Evolutionary conservation across 2,113 vertebrate genomes (phyloP).

Genomic region (Lophotis ruficrista): DNA sequence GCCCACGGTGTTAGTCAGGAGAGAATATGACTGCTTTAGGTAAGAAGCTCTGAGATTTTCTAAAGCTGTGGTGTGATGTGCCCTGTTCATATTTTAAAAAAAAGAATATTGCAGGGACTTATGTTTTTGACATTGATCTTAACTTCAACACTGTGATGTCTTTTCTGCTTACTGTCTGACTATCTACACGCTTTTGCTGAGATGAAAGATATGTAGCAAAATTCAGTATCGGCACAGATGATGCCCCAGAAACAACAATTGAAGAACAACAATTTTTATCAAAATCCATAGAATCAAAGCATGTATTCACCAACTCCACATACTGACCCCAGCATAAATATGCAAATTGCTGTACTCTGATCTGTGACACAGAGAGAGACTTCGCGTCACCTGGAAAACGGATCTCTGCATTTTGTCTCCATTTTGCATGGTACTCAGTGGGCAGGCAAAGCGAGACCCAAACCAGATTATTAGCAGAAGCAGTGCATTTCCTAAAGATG

Average conservation of each 20-base stretch:
- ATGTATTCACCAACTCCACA: neutral
- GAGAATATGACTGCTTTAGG: neutral
- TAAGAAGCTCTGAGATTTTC: neutral
- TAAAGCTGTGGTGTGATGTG: neutral
- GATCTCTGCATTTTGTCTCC: neutral
- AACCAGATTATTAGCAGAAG: neutral
- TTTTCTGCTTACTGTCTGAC: neutral
- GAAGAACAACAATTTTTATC: neutral
- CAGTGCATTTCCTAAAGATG: neutral
- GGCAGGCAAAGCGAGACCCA: neutral
- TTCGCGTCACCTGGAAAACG: neutral
- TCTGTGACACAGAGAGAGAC: neutral
- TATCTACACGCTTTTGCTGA: neutral
- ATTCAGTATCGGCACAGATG: neutral
- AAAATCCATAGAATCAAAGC: neutral
- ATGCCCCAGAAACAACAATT: neutral
- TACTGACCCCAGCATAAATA: neutral
- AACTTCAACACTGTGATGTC: neutral
- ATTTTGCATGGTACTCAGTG: neutral
- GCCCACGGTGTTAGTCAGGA: accelerated
- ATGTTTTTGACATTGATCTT: neutral
- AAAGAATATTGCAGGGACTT: neutral
- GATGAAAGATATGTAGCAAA: neutral
- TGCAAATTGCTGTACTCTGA: neutral
- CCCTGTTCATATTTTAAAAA: neutral